phyloP scores from a whole-genome alignment of 1,140 invertebrate species.

The Cecropterus lyciades region DNA sequence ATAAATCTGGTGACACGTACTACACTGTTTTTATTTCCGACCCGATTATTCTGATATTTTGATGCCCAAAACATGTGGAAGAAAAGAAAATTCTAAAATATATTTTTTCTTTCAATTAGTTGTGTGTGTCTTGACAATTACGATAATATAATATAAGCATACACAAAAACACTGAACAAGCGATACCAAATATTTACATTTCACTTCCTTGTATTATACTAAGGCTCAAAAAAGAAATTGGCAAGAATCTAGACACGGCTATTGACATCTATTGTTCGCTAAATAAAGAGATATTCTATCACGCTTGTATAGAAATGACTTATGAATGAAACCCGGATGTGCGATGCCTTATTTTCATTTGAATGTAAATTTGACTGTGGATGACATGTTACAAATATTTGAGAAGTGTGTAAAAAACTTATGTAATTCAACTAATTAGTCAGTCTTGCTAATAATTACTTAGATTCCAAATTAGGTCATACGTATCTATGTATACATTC shows the following conservation, averaged over 20 bases:
- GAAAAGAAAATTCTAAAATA: too few species aligned
- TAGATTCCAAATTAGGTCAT: too few species aligned
- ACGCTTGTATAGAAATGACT: slow-evolving; percentile 12
- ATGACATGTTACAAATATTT: neutral
- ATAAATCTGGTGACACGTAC: too few species aligned
- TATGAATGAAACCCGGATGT: slow-evolving; percentile 22
- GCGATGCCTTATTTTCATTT: neutral
- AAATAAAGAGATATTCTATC: slow-evolving; percentile 9
- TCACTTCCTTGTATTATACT: slow-evolving; percentile 7
- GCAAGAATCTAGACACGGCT: slow-evolving; percentile 24
- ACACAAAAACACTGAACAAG: neutral
- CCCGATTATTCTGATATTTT: neutral
- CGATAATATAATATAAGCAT: neutral
- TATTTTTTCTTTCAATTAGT: neutral
- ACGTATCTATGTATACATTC: too few species aligned
- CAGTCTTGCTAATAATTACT: too few species aligned
- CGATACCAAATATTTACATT: neutral
- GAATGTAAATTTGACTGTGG: neutral
- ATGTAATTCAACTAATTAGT: too few species aligned
- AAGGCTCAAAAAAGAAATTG: slow-evolving; percentile 10
- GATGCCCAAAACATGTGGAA: too few species aligned
- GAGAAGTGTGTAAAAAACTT: neutral
- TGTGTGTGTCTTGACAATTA: too few species aligned
- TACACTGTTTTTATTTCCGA: too few species aligned
- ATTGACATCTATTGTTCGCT: slow-evolving; percentile 22